These are phyloP conservation scores for Cyprinodon tularosa DNA, from an alignment of 2,113 vertebrate species.

Conservation along the genomic window DNA sequence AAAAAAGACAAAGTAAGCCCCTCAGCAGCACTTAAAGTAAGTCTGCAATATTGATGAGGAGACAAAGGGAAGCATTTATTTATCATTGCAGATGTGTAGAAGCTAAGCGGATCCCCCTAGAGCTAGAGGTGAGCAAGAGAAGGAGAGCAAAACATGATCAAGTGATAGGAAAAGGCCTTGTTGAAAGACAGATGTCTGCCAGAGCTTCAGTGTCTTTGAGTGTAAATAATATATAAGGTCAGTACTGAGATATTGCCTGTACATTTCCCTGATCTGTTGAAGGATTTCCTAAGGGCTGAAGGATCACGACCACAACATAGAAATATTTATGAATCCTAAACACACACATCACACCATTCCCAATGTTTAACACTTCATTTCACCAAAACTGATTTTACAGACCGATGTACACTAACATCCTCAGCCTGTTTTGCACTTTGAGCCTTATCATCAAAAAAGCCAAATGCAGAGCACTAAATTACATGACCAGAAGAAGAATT, in stretches of 20 bases:
- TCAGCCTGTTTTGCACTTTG: background rate
- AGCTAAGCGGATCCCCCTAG: conserved; percentile 47
- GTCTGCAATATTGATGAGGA: conserved; percentile 90
- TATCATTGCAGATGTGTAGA: conserved; percentile 72
- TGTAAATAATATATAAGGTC: conserved; percentile 51
- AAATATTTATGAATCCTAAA: conserved; percentile 61
- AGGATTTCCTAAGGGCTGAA: conserved; percentile 60
- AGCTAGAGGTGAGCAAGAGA: conserved; percentile 33
- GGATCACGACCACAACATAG: conserved; percentile 51
- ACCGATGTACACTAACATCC: background rate
- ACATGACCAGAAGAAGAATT: background rate
- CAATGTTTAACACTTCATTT: conserved; percentile 18
- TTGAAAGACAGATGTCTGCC: conserved; percentile 46
- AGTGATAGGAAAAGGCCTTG: conserved; percentile 49
- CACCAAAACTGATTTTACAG: conserved; percentile 18
- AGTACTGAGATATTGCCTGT: conserved; percentile 48
- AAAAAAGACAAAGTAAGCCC: conserved; percentile 76
- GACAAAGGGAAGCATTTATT: conserved; percentile 90
- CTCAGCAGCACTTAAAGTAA: conserved; percentile 87
- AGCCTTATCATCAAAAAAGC: conserved; percentile 2
- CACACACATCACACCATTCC: conserved; percentile 24
- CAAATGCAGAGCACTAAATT: background rate
- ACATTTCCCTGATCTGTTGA: conserved; percentile 48
- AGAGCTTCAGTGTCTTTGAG: conserved; percentile 33
- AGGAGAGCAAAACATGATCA: conserved; percentile 39